A percentile compares a stretch with the other conserved stretches of the same genome.
Evolutionary conservation across 2,888 invertebrate genomes (phyloP).

Genomic region (Bombyx huttoni): DNA sequence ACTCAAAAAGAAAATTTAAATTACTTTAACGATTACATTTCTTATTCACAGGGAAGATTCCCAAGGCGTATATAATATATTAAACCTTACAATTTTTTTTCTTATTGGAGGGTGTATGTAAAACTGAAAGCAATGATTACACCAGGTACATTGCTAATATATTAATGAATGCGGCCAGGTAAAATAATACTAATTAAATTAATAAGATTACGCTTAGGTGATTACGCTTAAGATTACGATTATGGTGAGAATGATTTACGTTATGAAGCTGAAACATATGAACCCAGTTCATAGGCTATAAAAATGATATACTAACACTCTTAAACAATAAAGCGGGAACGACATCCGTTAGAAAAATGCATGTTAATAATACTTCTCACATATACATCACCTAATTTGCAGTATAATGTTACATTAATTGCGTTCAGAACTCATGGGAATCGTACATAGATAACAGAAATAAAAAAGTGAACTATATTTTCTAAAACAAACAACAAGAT

Average conservation of each 20-base stretch:
- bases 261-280: background rate
- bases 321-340: constrained; percentile 29
- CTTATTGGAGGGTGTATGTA: too few relatives aligned
- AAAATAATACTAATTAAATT: background rate
- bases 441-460: constrained; percentile 11
- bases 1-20: too few relatives aligned
- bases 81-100: too few relatives aligned
- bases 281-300: constrained; percentile 3
- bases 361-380: constrained; percentile 49
- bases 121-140: too few relatives aligned
- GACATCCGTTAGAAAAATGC: constrained; percentile 26
- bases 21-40: too few relatives aligned
- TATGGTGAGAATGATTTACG: background rate
- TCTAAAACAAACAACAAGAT: background rate
- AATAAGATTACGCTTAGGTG: background rate
- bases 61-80: too few relatives aligned
- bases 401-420: constrained; percentile 52
- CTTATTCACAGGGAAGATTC: too few relatives aligned
- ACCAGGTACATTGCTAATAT: background rate
- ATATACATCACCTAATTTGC: constrained; percentile 61
- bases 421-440: constrained; percentile 44
- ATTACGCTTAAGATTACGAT: background rate
- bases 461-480: constrained; percentile 14
- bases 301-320: constrained; percentile 4
- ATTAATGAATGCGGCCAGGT: too few relatives aligned